Base-by-base conservation (phyloP, 2,113 vertebrate species). In the Ailuropoda melanoleuca region DNA sequence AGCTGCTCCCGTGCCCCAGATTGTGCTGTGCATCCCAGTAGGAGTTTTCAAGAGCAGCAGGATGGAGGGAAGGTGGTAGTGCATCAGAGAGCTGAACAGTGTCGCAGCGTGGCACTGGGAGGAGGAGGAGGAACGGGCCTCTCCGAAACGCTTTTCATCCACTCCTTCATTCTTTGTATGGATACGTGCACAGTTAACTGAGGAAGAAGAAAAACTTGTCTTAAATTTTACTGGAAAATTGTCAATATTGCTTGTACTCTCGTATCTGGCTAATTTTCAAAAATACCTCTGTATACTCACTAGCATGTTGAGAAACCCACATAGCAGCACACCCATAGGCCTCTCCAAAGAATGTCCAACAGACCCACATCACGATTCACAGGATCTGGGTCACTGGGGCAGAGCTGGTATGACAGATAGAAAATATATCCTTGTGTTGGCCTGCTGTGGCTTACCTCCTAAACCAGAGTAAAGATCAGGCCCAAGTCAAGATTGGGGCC, bases 1-100 rank as follows among this genome's bases (percentile, higher is more conserved):
- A 98, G 97, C 96, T 96, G 97, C 97, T 97, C 92, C 78, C 4
- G 0, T 87, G 96, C 81, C 95, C 94, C 95, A 98, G 92, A 95
- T 29, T 97, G 90, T 92, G 90, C 70, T 78, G 39, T 56, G 64
- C 4, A 1, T 94, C 95, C 75, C 70, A 95, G 97, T 58, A 96
- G 97, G 95, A 95, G 62, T 58, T 92, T 37, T 70, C 83, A 72
- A 81, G 68, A 97, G 21, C 93, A 97, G 92, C 95, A 95, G 97
- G 94, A 68, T 29, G 39, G 77, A 7, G 2, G 80, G 83, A 88
- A 90, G 83, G 78, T 64, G 86, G 87, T 4, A 34, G 66, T 58
- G 53, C 15, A 15, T 89, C 88, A n/a, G 62, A 92, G 37, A 88
- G 37, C 68, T 17, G 21, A 88, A 46, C 80, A 60, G 72, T 39